phyloP scores from a whole-genome alignment of 2,113 vertebrate genomes.

The Chloebia gouldiae region DNA sequence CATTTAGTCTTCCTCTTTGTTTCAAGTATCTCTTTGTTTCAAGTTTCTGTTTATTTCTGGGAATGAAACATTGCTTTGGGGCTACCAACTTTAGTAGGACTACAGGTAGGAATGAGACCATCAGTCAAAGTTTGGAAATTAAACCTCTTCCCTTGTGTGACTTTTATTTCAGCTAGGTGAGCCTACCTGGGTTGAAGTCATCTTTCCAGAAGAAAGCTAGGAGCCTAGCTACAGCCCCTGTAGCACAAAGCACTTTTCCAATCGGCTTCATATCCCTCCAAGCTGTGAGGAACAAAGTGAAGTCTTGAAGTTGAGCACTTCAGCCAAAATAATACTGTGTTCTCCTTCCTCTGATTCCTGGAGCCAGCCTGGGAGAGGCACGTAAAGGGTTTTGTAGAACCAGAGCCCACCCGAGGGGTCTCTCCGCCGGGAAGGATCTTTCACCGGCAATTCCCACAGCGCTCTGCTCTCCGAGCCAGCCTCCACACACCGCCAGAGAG shows the following conservation, averaged over 20 bases:
- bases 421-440: background rate
- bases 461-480: background rate
- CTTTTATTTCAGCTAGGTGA: background rate
- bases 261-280: background rate
- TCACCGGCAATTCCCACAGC: background rate
- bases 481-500: background rate
- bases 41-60: background rate
- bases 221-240: background rate
- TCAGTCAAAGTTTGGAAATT: background rate
- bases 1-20: background rate
- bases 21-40: background rate
- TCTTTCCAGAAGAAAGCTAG: conserved; percentile 67
- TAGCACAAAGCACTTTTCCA: conserved; percentile 14
- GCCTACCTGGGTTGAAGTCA: conserved; percentile 70
- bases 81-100: background rate
- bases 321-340: background rate
- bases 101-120: background rate
- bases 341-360: background rate
- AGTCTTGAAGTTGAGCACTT: background rate
- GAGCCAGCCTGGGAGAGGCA: background rate
- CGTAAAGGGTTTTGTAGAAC: background rate
- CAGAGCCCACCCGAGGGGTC: background rate
- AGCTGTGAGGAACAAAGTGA: background rate
- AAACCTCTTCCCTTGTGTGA: background rate
- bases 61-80: background rate